Base-by-base conservation (phyloP, 2,113 vertebrate species). In the Dasyurus viverrinus region DNA sequence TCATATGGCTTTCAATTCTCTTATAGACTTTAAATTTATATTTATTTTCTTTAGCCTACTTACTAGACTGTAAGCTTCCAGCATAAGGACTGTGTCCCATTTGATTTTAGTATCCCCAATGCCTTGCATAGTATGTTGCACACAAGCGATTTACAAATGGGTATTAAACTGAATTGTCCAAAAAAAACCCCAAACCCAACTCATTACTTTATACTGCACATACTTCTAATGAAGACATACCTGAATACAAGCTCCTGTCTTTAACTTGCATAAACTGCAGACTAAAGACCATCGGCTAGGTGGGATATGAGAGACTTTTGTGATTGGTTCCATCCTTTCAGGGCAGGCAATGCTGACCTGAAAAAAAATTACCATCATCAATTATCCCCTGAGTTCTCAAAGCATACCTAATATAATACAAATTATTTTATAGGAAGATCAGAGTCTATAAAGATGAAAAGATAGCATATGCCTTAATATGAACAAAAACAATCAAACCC, bases 311-410 rank as follows among this genome's bases (percentile, higher is more conserved):
- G 99, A 99, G 84, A 99, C 98, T 98, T 99, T 99, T 55, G 99
- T 99, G 98, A 99, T 99, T 68, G 99, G 99, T 97, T 99, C 99
- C 99, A 99, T 99, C 96, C 99, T 99, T 98, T 99, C 99, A 8
- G 99, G 99, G 97, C 99, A 99, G 53, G 99, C 99, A 89, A 99
- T 99, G 98, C 99, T 99, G 93, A 99, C 99, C 99, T 99, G 95
- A 0, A 98, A 96, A 96, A 53, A 42, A 96, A 90, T 47, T 53
- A 92, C 14, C 91, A 97, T 30, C 26, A 14, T 96, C 95, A 97
- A 90, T 8, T 24, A 97, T 47, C 4, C 23, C 0, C 8, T 2
- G 90, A 94, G 52, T 46, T 97, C 89, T 93, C 53, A 36, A 95
- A 96, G 22, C 92, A 52, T 36, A 89, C 90, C 93, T 90, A 10